Conservation (phyloP, 1,140 invertebrate species). For the Oncopodura yosiiana region DNA sequence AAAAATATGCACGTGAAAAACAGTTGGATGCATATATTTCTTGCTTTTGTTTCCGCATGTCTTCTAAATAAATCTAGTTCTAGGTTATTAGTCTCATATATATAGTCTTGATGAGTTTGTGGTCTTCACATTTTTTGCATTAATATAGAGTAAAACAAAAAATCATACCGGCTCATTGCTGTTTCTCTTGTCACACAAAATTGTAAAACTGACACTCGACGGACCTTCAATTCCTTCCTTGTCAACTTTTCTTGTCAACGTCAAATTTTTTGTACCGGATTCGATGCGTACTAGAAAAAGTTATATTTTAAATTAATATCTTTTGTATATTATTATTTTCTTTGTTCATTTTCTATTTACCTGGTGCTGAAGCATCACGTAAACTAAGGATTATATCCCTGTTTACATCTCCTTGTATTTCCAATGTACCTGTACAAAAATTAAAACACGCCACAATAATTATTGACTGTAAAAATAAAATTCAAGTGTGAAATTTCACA, state of each 20-base stretch:
- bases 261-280: slow-evolving; percentile 67
- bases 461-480: background rate
- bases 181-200: slow-evolving; percentile 69
- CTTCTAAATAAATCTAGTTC: too few species aligned
- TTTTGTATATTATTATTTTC: too few species aligned
- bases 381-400: slow-evolving; percentile 70
- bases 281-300: slow-evolving; percentile 65
- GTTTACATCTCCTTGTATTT: slow-evolving; percentile 65
- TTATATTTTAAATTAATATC: too few species aligned
- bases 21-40: too few species aligned
- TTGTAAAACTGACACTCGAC: slow-evolving; percentile 70
- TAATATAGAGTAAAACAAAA: background rate
- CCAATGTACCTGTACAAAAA: slow-evolving; percentile 48
- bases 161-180: slow-evolving; percentile 57
- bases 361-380: slow-evolving; percentile 65
- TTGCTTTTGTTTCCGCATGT: too few species aligned
- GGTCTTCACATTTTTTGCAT: too few species aligned
- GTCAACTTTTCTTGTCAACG: slow-evolving; percentile 63
- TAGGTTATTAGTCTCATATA: too few species aligned
- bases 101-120: too few species aligned
- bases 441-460: background rate
- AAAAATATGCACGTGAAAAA: too few species aligned
- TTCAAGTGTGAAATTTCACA: background rate
- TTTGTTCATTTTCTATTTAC: too few species aligned
- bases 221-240: slow-evolving; percentile 67